Evolutionary conservation across 2,113 vertebrate genomes (phyloP), one percentile per base, ranked within the genome.

Genomic region (Pao palembangensis): DNA sequence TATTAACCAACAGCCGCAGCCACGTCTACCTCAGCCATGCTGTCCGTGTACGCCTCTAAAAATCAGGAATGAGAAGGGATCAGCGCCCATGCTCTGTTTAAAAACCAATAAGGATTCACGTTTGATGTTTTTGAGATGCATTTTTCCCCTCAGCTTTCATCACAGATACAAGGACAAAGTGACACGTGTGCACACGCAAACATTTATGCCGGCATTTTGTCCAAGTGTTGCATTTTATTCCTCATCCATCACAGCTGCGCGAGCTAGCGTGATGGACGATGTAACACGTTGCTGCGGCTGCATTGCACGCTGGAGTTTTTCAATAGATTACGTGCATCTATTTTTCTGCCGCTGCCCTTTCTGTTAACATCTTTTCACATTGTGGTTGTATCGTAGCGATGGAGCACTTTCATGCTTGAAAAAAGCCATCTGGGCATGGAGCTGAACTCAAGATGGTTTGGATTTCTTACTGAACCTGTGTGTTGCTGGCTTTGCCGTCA

Each of bases 1-100:
- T 76, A 87, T 91, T 89, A 90, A 89, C 71, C 63, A 81, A 79
- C 78, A 51, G 56, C 64, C 71, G 65, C 75, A 75, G 75, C 75
- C 73, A 56, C 47, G 69, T 86, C 80, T 70, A 81, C 67, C 82
- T 81, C 73, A 23, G 69, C 78, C 56, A 51, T 60, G 56, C 25
- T 69, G 78, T 54, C 70, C 73, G 15, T 43, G 43, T 61, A 25
- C 58, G 42, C 46, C 49, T 8, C 67, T 51, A 46, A 69, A 51
- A 67, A 61, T 47, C 64, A 61, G 58, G 51, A 69, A 44, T 56
- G 51, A 4, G 56, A 68, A 67, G 55, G 34, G 63, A 85, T 87
- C 77, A 61, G 76, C 42, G 49, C 16, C 61, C 64, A n/a, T 17
- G 51, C 65, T 75, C 67, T 38, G 13, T n/a, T 10, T 25, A 47